These are phyloP conservation scores for Coelopa pilipes DNA, from an alignment of 2,888 invertebrate species.

Conservation along the genomic window DNA sequence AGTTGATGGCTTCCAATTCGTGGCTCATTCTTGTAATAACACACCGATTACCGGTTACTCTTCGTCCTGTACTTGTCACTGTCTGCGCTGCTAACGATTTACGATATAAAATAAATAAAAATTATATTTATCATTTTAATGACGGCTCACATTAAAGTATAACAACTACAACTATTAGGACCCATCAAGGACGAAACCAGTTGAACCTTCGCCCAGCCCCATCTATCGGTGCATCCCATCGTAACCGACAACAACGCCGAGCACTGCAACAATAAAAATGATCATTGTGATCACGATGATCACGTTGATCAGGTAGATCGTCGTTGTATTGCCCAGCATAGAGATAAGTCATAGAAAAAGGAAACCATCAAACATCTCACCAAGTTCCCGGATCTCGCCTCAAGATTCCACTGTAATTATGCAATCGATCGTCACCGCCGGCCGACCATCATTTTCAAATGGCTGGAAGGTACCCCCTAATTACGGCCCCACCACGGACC, in stretches of 20 bases:
- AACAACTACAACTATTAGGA: neutral
- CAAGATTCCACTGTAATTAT: constrained; percentile 38
- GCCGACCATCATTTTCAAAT: constrained; percentile 21
- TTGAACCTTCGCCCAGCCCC: neutral
- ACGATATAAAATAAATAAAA: constrained; percentile 26
- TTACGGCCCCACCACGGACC: neutral
- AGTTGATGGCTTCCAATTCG: neutral
- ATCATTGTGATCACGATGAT: no score
- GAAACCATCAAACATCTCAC: no score
- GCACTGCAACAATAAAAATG: no score
- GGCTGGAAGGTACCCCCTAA: constrained; percentile 21
- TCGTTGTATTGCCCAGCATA: neutral
- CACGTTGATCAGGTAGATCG: neutral
- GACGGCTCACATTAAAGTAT: neutral
- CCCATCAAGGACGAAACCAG: constrained; percentile 35
- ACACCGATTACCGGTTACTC: constrained; percentile 4
- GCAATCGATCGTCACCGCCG: constrained; percentile 35
- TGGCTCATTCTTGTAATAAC: neutral
- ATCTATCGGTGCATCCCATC: constrained; percentile 14
- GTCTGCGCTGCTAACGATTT: neutral
- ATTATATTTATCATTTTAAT: constrained; percentile 34
- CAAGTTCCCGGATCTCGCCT: neutral
- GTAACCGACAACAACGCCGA: neutral
- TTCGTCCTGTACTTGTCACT: neutral
- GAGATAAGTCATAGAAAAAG: constrained; percentile 23